Conservation (phyloP, 2,113 vertebrate species). For the Orthonyx spaldingii region DNA sequence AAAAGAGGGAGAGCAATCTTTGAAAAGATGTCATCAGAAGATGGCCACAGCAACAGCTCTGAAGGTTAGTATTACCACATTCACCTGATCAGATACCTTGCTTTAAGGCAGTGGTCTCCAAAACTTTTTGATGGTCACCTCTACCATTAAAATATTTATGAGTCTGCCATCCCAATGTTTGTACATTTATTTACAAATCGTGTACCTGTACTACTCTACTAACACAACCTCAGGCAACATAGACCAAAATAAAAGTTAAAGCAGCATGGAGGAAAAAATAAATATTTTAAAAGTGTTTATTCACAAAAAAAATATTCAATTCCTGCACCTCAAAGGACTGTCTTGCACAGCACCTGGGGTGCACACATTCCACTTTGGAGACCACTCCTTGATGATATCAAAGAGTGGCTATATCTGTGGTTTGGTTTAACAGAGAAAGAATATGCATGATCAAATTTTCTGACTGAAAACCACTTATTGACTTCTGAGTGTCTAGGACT, state of each 20-base stretch:
- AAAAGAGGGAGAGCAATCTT: slow-evolving; percentile 66
- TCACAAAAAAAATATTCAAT: not conserved
- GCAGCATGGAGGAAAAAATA: not conserved
- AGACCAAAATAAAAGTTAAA: not conserved
- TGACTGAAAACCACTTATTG: not conserved
- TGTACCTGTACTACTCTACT: not conserved
- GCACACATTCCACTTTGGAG: not conserved
- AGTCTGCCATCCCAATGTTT: not conserved
- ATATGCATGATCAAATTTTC: not conserved
- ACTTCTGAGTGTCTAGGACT: not conserved
- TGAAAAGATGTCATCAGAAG: slow-evolving; percentile 71
- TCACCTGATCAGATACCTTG: not conserved
- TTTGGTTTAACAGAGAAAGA: not conserved
- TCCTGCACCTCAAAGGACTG: not conserved
- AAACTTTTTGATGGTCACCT: not conserved
- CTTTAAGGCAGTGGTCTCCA: not conserved
- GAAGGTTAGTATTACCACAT: slow-evolving; percentile 65
- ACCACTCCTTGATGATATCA: not conserved
- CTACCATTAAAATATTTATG: not conserved
- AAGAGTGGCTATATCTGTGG: not conserved
- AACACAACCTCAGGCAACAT: not conserved
- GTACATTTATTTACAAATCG: not conserved
- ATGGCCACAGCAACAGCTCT: slow-evolving; percentile 23
- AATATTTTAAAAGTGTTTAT: not conserved
- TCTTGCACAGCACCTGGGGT: not conserved